Conservation (phyloP, 2,797 vertebrate species). For the Lutjanus argentimaculatus region DNA sequence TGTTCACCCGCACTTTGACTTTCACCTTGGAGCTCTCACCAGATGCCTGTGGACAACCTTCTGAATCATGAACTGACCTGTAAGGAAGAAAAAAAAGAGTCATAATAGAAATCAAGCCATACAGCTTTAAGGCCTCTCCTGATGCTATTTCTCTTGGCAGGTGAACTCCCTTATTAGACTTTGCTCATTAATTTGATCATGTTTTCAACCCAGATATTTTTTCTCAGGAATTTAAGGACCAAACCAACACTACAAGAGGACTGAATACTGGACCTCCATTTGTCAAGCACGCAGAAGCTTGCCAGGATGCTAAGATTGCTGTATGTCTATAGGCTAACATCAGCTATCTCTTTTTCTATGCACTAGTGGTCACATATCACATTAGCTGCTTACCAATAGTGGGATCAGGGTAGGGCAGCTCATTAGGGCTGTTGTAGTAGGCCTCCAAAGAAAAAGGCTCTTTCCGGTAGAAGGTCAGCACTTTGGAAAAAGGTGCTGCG, state of each 20-base stretch:
- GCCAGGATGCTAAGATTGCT: background rate
- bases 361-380: background rate
- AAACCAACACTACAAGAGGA: background rate
- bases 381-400: slow-evolving; percentile 88
- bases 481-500: slow-evolving; percentile 96
- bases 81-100: background rate
- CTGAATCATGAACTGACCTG: slow-evolving; percentile 96
- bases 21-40: slow-evolving; percentile 98
- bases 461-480: slow-evolving; percentile 97
- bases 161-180: background rate
- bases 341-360: background rate
- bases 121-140: background rate
- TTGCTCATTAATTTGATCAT: background rate
- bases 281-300: background rate
- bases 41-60: slow-evolving; percentile 95
- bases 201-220: background rate
- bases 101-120: background rate
- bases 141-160: background rate
- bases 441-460: slow-evolving; percentile 96
- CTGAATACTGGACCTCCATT: background rate
- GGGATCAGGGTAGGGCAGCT: slow-evolving; percentile 94
- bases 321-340: background rate
- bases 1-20: slow-evolving; percentile 96
- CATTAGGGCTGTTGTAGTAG: slow-evolving; percentile 92
- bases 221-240: background rate